Evolutionary conservation across 2,797 vertebrate genomes (phyloP).

Genomic region (Alca torda): DNA sequence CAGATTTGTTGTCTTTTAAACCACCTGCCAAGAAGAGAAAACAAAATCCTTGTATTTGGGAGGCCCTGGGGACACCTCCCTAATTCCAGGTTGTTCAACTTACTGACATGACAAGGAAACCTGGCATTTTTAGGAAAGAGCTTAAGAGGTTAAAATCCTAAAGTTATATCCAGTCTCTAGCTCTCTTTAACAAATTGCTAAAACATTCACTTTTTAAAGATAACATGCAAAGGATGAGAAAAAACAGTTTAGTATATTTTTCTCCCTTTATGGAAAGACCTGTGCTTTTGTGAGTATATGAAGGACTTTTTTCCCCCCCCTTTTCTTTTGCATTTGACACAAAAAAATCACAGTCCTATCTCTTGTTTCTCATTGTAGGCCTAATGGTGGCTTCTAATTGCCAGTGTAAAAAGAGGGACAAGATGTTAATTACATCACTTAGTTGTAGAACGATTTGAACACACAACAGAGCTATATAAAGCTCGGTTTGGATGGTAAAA

Average conservation of each 20-base stretch:
- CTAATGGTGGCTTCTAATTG: neutral
- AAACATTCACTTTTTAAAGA: neutral
- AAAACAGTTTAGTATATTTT: rapidly evolving
- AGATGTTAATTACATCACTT: slow-evolving; percentile 31
- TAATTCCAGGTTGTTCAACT: neutral
- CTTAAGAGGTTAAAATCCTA: neutral
- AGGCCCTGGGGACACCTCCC: neutral
- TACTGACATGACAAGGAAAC: neutral
- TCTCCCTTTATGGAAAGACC: neutral
- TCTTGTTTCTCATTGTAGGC: neutral
- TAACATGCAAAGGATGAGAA: neutral
- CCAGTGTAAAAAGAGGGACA: neutral
- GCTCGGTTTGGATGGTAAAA: neutral
- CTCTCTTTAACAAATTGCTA: neutral
- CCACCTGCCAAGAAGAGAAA: neutral
- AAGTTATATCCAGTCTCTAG: neutral
- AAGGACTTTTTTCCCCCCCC: rapidly evolving
- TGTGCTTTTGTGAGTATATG: neutral
- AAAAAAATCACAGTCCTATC: neutral
- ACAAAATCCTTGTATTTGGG: neutral
- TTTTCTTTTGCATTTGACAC: neutral
- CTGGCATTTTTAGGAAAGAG: neutral
- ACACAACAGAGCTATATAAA: neutral
- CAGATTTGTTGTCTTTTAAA: neutral
- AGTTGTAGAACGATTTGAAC: neutral